Evolutionary conservation across 2,113 vertebrate genomes (phyloP).

Genomic region (Rattus norvegicus): GRCr8 NC_086020.1:72272001-72272500

Average conservation of each 20-base stretch:
- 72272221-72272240: neutral
- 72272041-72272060: neutral
- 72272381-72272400: neutral
- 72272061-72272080: fast-evolving
- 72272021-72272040: neutral
- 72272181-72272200: neutral
- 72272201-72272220: neutral
- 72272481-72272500: neutral
- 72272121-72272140: no score
- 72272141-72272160: neutral
- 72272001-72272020: neutral
- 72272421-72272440: neutral
- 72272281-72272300: neutral
- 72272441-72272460: neutral
- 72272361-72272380: neutral
- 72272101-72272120: neutral
- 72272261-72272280: neutral
- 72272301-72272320: neutral
- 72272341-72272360: neutral
- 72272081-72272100: no score
- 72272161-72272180: neutral
- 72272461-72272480: neutral
- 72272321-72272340: neutral
- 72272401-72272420: neutral
- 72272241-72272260: neutral